Base-by-base conservation (phyloP, 2,113 vertebrate genomes). In the Cavia porcellus region DNA sequence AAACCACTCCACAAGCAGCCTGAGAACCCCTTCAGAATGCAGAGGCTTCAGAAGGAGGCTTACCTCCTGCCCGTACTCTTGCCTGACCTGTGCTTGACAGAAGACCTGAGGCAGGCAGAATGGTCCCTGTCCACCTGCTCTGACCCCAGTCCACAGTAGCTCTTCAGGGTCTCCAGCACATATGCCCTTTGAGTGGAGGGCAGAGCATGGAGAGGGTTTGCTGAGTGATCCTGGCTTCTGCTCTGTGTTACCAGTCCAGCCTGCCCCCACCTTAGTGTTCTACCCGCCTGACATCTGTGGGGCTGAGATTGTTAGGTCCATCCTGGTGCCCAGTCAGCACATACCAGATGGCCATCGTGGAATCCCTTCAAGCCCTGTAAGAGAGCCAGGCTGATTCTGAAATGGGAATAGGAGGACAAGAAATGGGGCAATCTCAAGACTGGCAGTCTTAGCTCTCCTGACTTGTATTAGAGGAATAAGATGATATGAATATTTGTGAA, bases 281-380 rank as follows among this genome's bases (percentile, higher is more conserved):
- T 79, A 14, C 82, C 81, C 57, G 86, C 35, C 97, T 86, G 61
- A 66, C 32, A 14, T n/a, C 74, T 82, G 12, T 22, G 64, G 38
- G 38, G 52, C 28, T 5, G 3, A 47, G 35, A 50, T 28, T 2
- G 3, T 57, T 30, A 7, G 3, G 75, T 95, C 59, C 72, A 42
- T 96, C 92, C 90, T 95, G 92, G 95, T 90, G 30, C 95, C 92
- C 92, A 84, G 70, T 66, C 5, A 72, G 35, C 87, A 74, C 55
- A 1, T 57, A 4, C 47, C 86, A 28, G 30, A 57, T 13, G n/a
- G 25, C 42, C 25, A 52, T 15, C 0, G 4, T 64, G 50, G 52
- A 42, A 24, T 35, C 59, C 61, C 68, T 92, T 28, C 17, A 22
- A 88, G 75, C 38, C 57, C 9, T n/a, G 5, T 5, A 5, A 61